Conservation (phyloP, 2,797 vertebrate species). For the Acridotheres tristis region DNA sequence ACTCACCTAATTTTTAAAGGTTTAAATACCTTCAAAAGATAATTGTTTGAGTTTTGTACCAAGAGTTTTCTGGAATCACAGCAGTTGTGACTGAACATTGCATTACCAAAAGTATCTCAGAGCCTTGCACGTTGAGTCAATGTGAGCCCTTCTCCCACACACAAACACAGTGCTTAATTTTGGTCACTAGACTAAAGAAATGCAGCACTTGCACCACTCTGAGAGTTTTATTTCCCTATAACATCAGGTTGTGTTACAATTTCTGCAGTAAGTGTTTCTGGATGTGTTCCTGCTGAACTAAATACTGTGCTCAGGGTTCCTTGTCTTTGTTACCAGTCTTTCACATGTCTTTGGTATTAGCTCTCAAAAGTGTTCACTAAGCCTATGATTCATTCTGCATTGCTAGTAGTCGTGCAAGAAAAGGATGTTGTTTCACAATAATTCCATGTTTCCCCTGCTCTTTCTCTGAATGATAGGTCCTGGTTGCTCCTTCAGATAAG, state of each 20-base stretch:
- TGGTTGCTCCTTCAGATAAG: not conserved
- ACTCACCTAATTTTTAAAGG: not conserved
- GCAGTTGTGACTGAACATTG: not conserved
- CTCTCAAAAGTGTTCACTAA: not conserved
- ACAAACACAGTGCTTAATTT: accelerated
- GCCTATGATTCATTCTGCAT: not conserved
- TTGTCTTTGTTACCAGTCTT: not conserved
- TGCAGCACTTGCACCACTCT: not conserved
- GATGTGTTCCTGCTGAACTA: not conserved
- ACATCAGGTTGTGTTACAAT: not conserved
- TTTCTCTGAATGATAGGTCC: not conserved
- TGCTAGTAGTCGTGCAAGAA: not conserved
- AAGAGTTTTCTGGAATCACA: not conserved
- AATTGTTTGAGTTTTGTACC: not conserved
- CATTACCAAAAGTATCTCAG: not conserved
- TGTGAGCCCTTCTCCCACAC: not conserved
- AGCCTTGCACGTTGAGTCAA: not conserved
- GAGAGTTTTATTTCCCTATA: not conserved
- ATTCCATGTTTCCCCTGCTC: not conserved
- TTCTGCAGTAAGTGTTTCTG: not conserved
- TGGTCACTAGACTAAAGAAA: not conserved
- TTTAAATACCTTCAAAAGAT: not conserved
- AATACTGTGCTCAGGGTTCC: not conserved
- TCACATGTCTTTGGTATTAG: not conserved
- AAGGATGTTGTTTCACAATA: not conserved